Base-by-base conservation (phyloP, 2,888 invertebrate species). In the Oscheius sp. region DNA sequence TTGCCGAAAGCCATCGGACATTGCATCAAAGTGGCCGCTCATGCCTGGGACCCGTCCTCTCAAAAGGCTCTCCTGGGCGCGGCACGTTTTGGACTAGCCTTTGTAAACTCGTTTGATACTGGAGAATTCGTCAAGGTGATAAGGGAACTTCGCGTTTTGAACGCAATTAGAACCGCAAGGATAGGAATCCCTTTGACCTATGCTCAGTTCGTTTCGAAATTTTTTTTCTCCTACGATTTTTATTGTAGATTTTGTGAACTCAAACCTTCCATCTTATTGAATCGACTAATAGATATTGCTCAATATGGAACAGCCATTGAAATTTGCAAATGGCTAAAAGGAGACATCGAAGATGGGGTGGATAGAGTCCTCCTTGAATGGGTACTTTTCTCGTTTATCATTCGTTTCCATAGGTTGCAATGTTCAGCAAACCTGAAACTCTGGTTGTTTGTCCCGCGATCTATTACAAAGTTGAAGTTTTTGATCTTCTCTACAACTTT, bases 1-100 rank as follows among this genome's bases (percentile, higher is more conserved):
- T 45, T 78, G 48, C 53, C 64, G 17, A 61, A 64, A 33, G 80
- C 80, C 2, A 75, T 80, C 25, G 70, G 72, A 17, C 70, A 74
- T 29, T 80, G 80, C 20, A 73, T 72, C n/a, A 46, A 65, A 5
- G 68, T 69, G 0, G 75, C 78, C 1, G 68, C 70, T 50, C 68
- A 68, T 33, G 68, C 69, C 39, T 71, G 76, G 73, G 53, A 55
- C 23, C 69, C 77, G 10, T 64, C 52, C 1, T 23, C 71, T 23
- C 77, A 78, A 45, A 75, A 77, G 27, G 20, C 55, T 15, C 58
- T 74, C 1, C 69, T 74, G 10, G 71, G 72, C 48, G 75, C 78
- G 12, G 77, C 78, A 4, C 69, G 76, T 8, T 76, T 79, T 34
- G 80, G 80, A 57, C 76, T 79, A 71, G 76, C 77, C 6, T 79